Percentiles rank a stretch among this genome's conserved stretches.
These are phyloP conservation scores for Oncorhynchus gorbuscha DNA, from an alignment of 2,113 vertebrate species.

Conservation along the genomic window DNA sequence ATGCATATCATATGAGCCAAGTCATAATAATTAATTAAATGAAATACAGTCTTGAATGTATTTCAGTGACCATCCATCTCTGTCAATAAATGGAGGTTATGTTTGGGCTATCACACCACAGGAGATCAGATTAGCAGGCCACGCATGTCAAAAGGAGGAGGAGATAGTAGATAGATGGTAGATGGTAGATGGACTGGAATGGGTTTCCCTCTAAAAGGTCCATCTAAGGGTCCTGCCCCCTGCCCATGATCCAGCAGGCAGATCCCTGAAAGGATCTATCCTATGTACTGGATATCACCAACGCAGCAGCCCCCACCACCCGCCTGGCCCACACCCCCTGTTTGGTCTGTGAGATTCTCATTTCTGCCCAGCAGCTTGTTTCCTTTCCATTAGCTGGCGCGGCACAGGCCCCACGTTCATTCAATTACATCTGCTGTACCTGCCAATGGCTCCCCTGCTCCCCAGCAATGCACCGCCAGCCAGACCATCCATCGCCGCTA, in stretches of 20 bases:
- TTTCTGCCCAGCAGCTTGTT: constrained; percentile 33
- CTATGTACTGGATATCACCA: constrained; percentile 42
- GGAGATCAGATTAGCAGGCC: constrained; percentile 27
- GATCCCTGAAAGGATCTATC: constrained; percentile 44
- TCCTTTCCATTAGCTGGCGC: constrained; percentile 40
- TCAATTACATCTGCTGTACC: constrained; percentile 39
- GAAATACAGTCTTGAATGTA: neutral
- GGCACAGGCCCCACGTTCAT: constrained; percentile 20
- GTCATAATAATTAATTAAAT: neutral
- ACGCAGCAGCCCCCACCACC: constrained; percentile 15
- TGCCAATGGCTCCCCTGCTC: constrained; percentile 20
- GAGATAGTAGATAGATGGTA: constrained; percentile 6
- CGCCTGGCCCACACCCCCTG: neutral
- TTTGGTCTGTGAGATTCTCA: constrained; percentile 38
- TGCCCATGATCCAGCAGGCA: constrained; percentile 13
- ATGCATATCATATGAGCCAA: neutral
- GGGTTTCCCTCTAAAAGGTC: constrained; percentile 29
- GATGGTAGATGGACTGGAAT: neutral
- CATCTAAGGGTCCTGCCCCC: neutral
- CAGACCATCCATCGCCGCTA: neutral
- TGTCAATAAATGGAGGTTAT: neutral
- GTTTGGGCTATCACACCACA: constrained; percentile 19
- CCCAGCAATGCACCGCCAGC: neutral
- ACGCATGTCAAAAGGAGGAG: constrained; percentile 9
- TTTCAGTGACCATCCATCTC: neutral